phyloP scores from a whole-genome alignment of 2,888 invertebrate genomes.

The Athalia circularis region DNA sequence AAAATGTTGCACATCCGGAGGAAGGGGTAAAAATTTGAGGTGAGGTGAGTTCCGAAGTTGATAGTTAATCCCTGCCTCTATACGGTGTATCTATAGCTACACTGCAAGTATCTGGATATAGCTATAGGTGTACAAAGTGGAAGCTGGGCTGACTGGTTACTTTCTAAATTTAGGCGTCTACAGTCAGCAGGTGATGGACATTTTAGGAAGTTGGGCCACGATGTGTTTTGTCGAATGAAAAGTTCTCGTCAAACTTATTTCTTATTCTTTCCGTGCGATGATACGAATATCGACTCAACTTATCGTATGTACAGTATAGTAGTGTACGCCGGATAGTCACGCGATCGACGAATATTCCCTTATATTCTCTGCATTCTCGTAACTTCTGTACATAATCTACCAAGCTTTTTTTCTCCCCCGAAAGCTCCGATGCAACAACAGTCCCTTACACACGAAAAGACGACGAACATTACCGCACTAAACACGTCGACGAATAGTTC shows the following conservation, averaged over 20 bases:
- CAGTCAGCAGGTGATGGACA: conserved; percentile 25
- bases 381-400: not conserved
- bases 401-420: not conserved
- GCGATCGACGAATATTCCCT: not conserved
- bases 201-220: conserved; percentile 19
- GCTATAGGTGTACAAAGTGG: not conserved
- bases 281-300: too few relatives aligned
- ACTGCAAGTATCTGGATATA: not conserved
- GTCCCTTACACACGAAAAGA: not conserved
- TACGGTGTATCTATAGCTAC: not conserved
- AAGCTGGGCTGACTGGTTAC: conserved; percentile 55
- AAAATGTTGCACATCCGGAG: too few relatives aligned
- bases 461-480: not conserved
- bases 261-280: too few relatives aligned
- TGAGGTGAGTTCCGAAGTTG: too few relatives aligned
- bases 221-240: not conserved
- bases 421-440: not conserved
- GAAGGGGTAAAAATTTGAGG: too few relatives aligned
- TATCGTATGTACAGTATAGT: too few relatives aligned
- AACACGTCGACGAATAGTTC: conserved; percentile 47
- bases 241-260: not conserved
- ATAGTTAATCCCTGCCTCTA: conserved; percentile 15
- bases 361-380: not conserved
- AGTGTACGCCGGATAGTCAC: too few relatives aligned
- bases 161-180: conserved; percentile 68